phyloP scores from a whole-genome alignment of 1,140 invertebrate genomes.

The Bicyclus anynana region DNA sequence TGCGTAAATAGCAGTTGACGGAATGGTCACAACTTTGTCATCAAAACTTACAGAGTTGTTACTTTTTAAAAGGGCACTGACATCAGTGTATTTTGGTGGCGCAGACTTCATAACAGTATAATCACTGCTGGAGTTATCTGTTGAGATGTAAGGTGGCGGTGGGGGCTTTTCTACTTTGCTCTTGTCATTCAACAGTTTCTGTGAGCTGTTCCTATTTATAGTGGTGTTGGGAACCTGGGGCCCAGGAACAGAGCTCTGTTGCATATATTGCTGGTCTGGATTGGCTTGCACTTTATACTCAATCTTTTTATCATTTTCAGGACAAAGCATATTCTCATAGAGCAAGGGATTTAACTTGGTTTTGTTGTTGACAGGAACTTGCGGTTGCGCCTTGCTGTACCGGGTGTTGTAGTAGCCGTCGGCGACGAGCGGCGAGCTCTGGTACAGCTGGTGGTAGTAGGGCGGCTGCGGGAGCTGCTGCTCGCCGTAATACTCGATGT shows the following conservation, averaged over 20 bases:
- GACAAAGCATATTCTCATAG: constrained; percentile 70
- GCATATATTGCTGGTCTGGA: constrained; percentile 57
- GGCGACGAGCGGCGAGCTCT: constrained; percentile 59
- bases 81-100: constrained; percentile 66
- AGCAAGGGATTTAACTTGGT: constrained; percentile 51
- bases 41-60: constrained; percentile 64
- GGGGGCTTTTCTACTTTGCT: constrained; percentile 52
- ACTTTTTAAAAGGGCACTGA: constrained; percentile 61
- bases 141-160: constrained; percentile 49
- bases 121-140: constrained; percentile 57
- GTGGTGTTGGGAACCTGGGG: constrained; percentile 63
- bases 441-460: constrained; percentile 80
- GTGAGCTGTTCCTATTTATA: constrained; percentile 46
- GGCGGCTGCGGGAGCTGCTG: constrained; percentile 75
- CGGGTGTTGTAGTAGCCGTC: constrained; percentile 78
- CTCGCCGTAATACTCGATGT: constrained; percentile 85
- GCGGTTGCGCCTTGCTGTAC: constrained; percentile 82
- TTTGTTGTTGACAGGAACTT: constrained; percentile 81
- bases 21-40: constrained; percentile 68
- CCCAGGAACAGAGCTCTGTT: constrained; percentile 62
- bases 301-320: constrained; percentile 63
- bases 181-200: constrained; percentile 51
- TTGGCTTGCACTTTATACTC: constrained; percentile 52
- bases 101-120: constrained; percentile 70
- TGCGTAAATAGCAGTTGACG: constrained; percentile 74